Percentiles rank a stretch among this genome's conserved stretches.
These are phyloP conservation scores for Typhlichthys eigenmanni DNA, from an alignment of 2,797 vertebrate genomes.

Conservation along the genomic window DNA sequence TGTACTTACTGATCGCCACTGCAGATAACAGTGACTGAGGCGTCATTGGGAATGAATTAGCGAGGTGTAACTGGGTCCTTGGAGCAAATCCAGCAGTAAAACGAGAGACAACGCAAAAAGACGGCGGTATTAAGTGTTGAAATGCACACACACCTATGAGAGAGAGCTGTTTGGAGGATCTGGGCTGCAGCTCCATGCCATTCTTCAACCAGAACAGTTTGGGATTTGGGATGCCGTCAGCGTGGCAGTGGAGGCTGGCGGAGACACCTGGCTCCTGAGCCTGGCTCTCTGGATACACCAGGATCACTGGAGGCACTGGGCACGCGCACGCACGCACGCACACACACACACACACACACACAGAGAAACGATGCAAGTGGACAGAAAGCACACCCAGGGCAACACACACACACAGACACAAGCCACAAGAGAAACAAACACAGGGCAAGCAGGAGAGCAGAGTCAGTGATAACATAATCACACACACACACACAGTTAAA, in stretches of 20 bases:
- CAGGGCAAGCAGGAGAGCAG: slow-evolving; percentile 32
- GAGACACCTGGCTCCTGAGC: slow-evolving; percentile 93
- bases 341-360: slow-evolving; percentile 10
- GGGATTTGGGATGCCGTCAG: slow-evolving; percentile 92
- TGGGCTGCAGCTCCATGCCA: slow-evolving; percentile 85
- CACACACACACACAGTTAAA: slow-evolving; percentile 45
- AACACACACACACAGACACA: slow-evolving; percentile 10
- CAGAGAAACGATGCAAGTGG: slow-evolving; percentile 22
- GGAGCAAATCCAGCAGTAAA: neutral
- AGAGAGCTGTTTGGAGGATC: slow-evolving; percentile 86
- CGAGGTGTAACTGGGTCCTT: neutral
- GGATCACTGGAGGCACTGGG: slow-evolving; percentile 94
- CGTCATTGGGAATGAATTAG: too few relatives aligned
- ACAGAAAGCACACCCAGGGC: slow-evolving; percentile 28
- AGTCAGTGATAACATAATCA: slow-evolving; percentile 60
- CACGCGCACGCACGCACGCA: slow-evolving; percentile 13
- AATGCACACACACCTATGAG: slow-evolving; percentile 81
- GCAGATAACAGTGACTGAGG: too few relatives aligned
- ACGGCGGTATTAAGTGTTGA: neutral
- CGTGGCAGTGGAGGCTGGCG: slow-evolving; percentile 89
- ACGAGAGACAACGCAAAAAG: slow-evolving; percentile 2
- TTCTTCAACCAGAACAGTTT: slow-evolving; percentile 96
- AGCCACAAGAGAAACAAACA: slow-evolving; percentile 10
- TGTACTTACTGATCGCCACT: too few relatives aligned
- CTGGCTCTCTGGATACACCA: slow-evolving; percentile 93